Conservation (phyloP, 92 coral and sea anemone genomes). For the Siderastrea siderea region DNA sequence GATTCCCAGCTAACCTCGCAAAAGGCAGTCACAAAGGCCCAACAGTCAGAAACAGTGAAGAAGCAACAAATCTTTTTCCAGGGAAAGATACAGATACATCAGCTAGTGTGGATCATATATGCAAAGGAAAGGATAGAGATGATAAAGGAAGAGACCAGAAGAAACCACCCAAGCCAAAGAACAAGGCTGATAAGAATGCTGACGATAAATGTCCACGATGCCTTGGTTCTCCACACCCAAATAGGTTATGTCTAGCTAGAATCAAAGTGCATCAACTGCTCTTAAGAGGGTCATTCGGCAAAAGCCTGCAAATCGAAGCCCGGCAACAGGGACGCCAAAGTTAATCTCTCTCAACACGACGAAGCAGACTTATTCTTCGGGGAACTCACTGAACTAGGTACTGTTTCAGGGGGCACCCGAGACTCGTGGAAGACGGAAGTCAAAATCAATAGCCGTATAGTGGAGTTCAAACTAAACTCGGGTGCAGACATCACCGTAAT, state of each 20-base stretch:
- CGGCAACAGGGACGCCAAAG: slow-evolving; percentile 5
- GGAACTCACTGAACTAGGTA: too few relatives aligned
- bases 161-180: not conserved
- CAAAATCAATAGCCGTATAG: too few relatives aligned
- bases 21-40: not conserved
- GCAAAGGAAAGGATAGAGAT: not conserved
- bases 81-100: not conserved
- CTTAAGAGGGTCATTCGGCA: slow-evolving; percentile 37
- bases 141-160: too few relatives aligned
- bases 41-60: not conserved
- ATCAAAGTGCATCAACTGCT: not conserved
- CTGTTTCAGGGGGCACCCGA: too few relatives aligned
- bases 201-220: slow-evolving; percentile 32
- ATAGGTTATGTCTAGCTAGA: not conserved
- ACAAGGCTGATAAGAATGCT: not conserved
- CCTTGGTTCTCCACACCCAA: slow-evolving; percentile 23
- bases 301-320: not conserved
- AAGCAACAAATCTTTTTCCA: not conserved
- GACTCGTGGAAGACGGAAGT: too few relatives aligned
- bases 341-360: not conserved
- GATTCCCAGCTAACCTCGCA: not conserved
- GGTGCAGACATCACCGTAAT: slow-evolving; percentile 52
- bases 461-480: slow-evolving; percentile 26
- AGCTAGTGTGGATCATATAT: too few relatives aligned
- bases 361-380: too few relatives aligned